Conservation (phyloP, 2,113 vertebrate genomes). For the Laticauda laticaudata region DNA sequence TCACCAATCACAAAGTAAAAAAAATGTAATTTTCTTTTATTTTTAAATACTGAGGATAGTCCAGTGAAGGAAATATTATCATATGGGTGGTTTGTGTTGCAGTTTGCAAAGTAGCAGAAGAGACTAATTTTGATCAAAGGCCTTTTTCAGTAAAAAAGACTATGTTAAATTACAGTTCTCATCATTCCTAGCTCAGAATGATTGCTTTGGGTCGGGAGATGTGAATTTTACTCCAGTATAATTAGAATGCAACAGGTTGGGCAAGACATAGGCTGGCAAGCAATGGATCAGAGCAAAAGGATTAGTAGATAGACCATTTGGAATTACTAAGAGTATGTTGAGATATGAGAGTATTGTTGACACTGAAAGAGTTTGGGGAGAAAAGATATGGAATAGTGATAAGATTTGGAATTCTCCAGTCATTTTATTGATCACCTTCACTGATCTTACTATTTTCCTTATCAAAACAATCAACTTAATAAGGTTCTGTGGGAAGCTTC, state of each 20-base stretch:
- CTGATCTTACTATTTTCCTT: background rate
- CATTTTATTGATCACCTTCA: background rate
- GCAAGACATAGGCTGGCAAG: background rate
- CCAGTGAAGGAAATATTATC: background rate
- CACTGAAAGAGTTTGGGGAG: background rate
- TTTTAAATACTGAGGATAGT: background rate
- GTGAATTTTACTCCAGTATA: background rate
- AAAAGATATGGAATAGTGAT: background rate
- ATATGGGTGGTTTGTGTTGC: background rate
- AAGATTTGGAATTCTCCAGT: background rate
- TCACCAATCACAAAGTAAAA: background rate
- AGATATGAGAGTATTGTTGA: background rate
- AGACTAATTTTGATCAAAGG: background rate
- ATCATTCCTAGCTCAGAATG: background rate
- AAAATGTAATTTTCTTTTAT: background rate
- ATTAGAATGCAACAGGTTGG: background rate
- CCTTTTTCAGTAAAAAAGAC: background rate
- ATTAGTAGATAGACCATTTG: background rate
- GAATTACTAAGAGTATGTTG: background rate
- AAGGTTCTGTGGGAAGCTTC: background rate
- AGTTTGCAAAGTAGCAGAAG: background rate
- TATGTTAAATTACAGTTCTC: background rate
- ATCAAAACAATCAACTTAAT: background rate
- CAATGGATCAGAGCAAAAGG: background rate
- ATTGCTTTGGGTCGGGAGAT: background rate